phyloP scores from a whole-genome alignment of 1,140 invertebrate species.

The Heterodera carotae region DNA sequence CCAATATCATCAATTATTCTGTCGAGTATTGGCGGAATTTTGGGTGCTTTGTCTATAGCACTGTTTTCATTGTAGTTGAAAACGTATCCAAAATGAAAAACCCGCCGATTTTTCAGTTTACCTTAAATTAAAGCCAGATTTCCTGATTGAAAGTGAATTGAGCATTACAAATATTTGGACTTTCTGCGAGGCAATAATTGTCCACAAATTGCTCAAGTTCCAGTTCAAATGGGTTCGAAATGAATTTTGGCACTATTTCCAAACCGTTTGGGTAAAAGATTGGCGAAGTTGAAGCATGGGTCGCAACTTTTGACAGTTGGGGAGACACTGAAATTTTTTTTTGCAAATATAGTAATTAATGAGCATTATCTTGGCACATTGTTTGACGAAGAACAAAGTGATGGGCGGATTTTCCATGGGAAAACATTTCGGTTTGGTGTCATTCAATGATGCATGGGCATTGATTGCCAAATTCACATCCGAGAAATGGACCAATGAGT shows the following conservation, averaged over 20 bases:
- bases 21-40: conserved; percentile 75
- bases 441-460: not conserved
- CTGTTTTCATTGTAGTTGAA: conserved; percentile 87
- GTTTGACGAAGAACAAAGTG: conserved; percentile 14
- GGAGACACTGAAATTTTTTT: conserved; percentile 18
- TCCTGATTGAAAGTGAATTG: not conserved
- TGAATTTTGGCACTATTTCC: conserved; percentile 20
- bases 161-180: not conserved
- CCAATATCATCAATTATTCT: conserved; percentile 73
- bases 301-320: not conserved
- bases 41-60: conserved; percentile 76
- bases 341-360: not conserved
- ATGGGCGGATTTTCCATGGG: conserved; percentile 12
- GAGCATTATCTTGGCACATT: conserved; percentile 9
- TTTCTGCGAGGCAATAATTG: not conserved
- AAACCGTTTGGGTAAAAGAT: not conserved
- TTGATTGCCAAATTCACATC: conserved; percentile 20
- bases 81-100: conserved; percentile 90
- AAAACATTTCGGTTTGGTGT: conserved; percentile 24
- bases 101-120: conserved; percentile 79
- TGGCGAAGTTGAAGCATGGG: not conserved
- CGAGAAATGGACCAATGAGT: conserved; percentile 36
- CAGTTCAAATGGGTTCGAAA: not conserved
- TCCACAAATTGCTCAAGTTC: conserved; percentile 21
- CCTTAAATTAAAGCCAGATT: conserved; percentile 27